A percentile compares a stretch with the other conserved stretches of the same genome.
phyloP scores from a whole-genome alignment of 2,888 invertebrate genomes.

The Slavum lentiscoides region DNA sequence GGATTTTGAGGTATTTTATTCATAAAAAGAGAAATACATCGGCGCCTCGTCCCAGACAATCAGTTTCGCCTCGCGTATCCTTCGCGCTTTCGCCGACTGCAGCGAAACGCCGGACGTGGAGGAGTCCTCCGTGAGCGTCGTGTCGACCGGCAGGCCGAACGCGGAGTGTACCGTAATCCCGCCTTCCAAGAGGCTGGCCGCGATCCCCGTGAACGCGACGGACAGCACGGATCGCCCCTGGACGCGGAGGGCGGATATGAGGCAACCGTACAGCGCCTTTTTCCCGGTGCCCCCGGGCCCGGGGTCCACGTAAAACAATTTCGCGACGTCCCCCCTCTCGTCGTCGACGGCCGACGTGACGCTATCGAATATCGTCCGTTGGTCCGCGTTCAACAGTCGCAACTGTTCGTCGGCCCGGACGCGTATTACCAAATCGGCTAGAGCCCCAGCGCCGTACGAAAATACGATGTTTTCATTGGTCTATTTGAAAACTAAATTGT shows the following conservation, averaged over 20 bases:
- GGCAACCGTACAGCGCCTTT: constrained; percentile 1
- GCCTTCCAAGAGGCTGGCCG: constrained; percentile 30
- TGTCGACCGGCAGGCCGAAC: constrained; percentile 42
- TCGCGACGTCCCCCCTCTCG: not conserved
- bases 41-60: constrained; percentile 45
- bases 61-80: constrained; percentile 21
- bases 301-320: constrained; percentile 28
- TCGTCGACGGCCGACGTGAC: not conserved
- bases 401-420: no score
- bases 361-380: not conserved
- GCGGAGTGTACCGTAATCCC: constrained; percentile 39
- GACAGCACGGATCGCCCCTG: not conserved
- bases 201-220: constrained; percentile 40
- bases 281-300: constrained; percentile 33
- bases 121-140: constrained; percentile 11
- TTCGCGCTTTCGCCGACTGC: not conserved
- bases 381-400: not conserved
- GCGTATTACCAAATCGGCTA: no score
- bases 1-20: no score
- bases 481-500: no score
- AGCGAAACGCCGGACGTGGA: constrained; percentile 8
- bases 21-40: no score
- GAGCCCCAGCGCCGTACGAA: no score
- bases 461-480: no score
- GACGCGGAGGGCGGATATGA: not conserved